Evolutionary conservation across 2,113 vertebrate genomes (phyloP), one percentile per base, ranked within the genome.

Genomic region (Percopsis transmontana): DNA sequence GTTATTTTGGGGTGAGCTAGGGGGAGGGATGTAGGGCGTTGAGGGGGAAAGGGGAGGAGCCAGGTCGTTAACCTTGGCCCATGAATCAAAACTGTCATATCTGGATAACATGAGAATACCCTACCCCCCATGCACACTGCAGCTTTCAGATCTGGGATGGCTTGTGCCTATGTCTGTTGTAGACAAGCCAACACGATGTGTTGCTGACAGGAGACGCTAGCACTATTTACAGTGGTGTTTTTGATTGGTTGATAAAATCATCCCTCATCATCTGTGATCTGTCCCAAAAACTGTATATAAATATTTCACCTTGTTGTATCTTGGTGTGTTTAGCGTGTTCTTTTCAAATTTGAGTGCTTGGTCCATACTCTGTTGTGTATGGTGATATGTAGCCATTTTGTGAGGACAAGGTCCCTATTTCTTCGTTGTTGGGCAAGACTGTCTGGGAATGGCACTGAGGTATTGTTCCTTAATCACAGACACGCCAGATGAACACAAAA

Each of bases 21-120:
- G n/a, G 11, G 33, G 55, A 38, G 27, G 33, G n/a, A 21, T 11
- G 13, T 5, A 18, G 39, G 23, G 6, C n/a, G n/a, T n/a, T n/a
- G 20, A 40, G 63, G 60, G 23, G 54, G 58, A 27, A 63, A 65
- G 41, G 65, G 68, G 50, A 20, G 20, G 58, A 51, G 33, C 62
- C 58, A 45, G 65, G 56, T 73, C 54, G 19, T 78, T 70, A 63
- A 63, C 52, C 53, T 16, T 19, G 48, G 62, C 53, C 64, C 54
- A 69, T 84, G 60, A 74, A 82, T 74, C 83, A 62, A 54, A 18
- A n/a, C 11, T 38, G 44, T 53, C 65, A 62, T 63, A 63, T 58
- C 52, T 44, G 53, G 50, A 64, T 74, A 80, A 74, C 76, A 72
- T 62, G 24, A 72, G 75, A 73, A 64, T 50, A 70, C 5, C n/a